These are phyloP conservation scores for Galerucella pusilla DNA, from an alignment of 2,888 invertebrate species.

Conservation along the genomic window DNA sequence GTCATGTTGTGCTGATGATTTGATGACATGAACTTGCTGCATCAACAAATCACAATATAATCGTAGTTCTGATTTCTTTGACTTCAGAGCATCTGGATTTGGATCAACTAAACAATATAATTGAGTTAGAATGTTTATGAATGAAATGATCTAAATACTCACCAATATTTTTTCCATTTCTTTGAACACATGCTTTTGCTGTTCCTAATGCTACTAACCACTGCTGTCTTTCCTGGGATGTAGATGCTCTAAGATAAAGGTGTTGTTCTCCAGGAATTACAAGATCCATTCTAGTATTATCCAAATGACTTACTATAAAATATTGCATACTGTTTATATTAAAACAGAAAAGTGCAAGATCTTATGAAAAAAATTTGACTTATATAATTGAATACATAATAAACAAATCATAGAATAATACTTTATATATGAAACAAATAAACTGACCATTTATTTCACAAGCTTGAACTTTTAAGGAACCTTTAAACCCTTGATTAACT, in stretches of 20 bases:
- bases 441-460: conserved; percentile 83
- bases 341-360: background rate
- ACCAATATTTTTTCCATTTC: conserved; percentile 48
- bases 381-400: no score
- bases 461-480: conserved; percentile 83
- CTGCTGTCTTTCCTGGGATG: conserved; percentile 81
- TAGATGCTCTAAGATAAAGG: conserved; percentile 81
- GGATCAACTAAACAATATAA: conserved; percentile 63
- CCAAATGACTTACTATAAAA: conserved; percentile 75
- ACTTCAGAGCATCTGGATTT: conserved; percentile 72
- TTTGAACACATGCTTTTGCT: conserved; percentile 73
- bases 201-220: conserved; percentile 86
- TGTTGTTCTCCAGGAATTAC: conserved; percentile 86
- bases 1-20: conserved; percentile 70
- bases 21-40: conserved; percentile 85
- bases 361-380: no score
- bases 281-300: conserved; percentile 78
- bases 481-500: conserved; percentile 84
- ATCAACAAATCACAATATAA: conserved; percentile 85
- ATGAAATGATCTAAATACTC: conserved; percentile 29
- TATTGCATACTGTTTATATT: conserved; percentile 12
- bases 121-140: background rate
- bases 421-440: conserved; percentile 3
- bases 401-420: no score
- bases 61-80: conserved; percentile 81